Percentiles rank a stretch among this genome's conserved stretches.
phyloP scores from a whole-genome alignment of 2,888 invertebrate species.

The Melieria picta region DNA sequence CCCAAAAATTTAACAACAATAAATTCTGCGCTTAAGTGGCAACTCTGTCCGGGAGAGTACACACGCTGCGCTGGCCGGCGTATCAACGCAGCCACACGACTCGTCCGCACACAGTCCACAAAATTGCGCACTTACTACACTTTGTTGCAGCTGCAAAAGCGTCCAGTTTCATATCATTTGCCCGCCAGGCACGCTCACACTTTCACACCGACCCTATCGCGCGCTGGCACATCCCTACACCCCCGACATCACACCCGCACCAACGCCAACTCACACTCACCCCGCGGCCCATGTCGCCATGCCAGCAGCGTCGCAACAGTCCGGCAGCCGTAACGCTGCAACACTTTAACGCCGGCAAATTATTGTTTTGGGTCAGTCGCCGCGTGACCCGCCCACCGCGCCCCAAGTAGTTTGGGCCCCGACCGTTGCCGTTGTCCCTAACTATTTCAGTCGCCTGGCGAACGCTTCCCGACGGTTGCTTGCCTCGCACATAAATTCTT shows the following conservation, averaged over 20 bases:
- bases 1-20: constrained; percentile 28
- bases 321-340: neutral
- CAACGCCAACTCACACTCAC: neutral
- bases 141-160: constrained; percentile 6
- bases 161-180: constrained; percentile 19
- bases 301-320: neutral
- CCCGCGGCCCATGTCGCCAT: neutral
- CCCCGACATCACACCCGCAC: neutral
- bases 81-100: neutral
- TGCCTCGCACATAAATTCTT: constrained; percentile 30
- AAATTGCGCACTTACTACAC: constrained; percentile 10
- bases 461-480: neutral
- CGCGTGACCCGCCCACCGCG: too few relatives aligned
- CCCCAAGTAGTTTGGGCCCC: too few relatives aligned
- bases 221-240: neutral
- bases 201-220: neutral
- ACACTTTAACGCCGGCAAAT: constrained; percentile 20
- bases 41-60: constrained; percentile 11
- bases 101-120: neutral
- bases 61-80: neutral
- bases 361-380: constrained; percentile 18
- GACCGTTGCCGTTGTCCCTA: too few relatives aligned
- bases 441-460: too few relatives aligned
- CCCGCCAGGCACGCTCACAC: constrained; percentile 3
- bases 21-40: constrained; percentile 36